These are phyloP conservation scores for Cynopterus sphinx DNA, from an alignment of 2,797 vertebrate species.

Conservation along the genomic window DNA sequence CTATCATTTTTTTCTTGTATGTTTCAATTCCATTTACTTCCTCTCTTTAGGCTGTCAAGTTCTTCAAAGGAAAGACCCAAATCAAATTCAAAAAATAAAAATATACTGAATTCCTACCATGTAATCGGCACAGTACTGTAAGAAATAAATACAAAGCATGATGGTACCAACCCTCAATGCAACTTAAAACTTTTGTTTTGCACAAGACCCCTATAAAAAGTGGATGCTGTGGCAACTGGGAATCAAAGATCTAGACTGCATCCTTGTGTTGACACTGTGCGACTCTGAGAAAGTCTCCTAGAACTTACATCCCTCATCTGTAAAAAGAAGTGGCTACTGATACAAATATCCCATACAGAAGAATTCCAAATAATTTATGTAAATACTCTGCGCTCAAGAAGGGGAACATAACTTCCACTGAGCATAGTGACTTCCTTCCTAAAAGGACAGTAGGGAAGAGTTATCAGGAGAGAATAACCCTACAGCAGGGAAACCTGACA, in stretches of 20 bases:
- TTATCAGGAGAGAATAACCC: background rate
- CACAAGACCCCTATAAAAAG: background rate
- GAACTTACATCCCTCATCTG: background rate
- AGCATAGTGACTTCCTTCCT: background rate
- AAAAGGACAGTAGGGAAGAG: background rate
- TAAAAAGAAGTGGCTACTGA: constrained; percentile 25
- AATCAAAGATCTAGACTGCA: background rate
- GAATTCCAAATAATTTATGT: constrained; percentile 5
- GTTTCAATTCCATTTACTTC: constrained; percentile 12
- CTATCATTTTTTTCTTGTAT: background rate
- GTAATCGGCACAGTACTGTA: background rate
- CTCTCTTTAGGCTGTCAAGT: background rate
- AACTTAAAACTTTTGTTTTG: background rate
- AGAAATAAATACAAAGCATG: constrained; percentile 31
- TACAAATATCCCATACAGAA: background rate
- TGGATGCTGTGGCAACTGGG: background rate
- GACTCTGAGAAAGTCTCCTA: background rate
- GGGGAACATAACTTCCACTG: background rate
- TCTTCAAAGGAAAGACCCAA: background rate
- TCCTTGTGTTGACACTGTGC: background rate
- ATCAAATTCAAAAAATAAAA: background rate
- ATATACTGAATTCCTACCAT: background rate
- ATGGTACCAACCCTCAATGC: background rate
- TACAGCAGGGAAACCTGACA: background rate
- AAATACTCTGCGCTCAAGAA: background rate